Base-by-base conservation (phyloP, 2,888 invertebrate species). In the Hylaea fasciaria region DNA sequence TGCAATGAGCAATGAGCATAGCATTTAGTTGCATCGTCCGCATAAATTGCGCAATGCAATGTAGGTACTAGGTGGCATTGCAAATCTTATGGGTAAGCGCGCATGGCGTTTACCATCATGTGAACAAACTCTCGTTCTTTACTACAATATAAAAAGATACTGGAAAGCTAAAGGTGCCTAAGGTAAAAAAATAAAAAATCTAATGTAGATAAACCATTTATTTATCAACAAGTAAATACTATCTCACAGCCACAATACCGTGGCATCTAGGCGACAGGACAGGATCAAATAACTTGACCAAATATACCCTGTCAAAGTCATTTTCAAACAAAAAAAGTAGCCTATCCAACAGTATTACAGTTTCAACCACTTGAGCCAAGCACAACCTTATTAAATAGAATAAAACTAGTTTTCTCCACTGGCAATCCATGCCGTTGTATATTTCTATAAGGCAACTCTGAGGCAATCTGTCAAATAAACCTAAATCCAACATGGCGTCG, bases 221-320 rank as follows among this genome's bases (percentile, higher is more conserved):
- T 37, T 49, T 13, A 32, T 5, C 35, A 22, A 37, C 13, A 37
- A 10, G 0, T 43, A 56, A 12, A 44, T 54, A 46, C 39, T 77
- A 89, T 77, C 94, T 94, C 44, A 94, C 74, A 68, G 95, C 95
- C 55, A 97, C 89, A 72, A 97, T 93, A 41, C 94, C 95, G 83
- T 96, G 96, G 87, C 96, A 96, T 70, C 98, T 91, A 2, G 98
- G 98, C 0, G 98, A 98, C 60, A 96, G 86, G 0, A 96, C 92
- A 7, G 97, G 96, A 91, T 98, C 96, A 87, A 98, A 98, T 63
- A 98, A 86, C 74, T 95, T 94, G 22, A 97, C 94, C 60, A 98
- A 82, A 87, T 92, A 94, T 1, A 84, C 86, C 48, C 91, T 85
- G 9, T 90, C 75, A 73, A 91, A 91, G 2, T 92, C 93, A 72